Evolutionary conservation across 2,888 invertebrate genomes (phyloP), one percentile per base, ranked within the genome.

Genomic region (Parnassius apollo): DNA sequence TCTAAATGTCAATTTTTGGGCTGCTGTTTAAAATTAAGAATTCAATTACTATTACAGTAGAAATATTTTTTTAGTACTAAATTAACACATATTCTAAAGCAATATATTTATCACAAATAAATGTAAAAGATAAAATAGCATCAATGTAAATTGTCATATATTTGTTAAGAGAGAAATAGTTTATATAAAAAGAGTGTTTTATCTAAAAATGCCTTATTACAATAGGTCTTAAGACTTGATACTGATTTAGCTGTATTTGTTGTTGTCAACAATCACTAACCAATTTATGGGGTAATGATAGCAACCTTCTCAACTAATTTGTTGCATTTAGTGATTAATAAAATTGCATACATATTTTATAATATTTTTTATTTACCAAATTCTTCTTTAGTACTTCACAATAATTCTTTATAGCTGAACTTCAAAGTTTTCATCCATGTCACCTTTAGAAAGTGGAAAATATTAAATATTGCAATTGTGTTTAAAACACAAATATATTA

Each of bases 301-400:
- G 77, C 88, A 86, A 88, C 87, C 83, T 75, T 59, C 75, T 84
- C 83, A 86, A 85, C 82, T 90, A 86, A 89, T 90, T 87, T 90
- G 91, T 91, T 91, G 91, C 91, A 91, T 91, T 91, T 91, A 91
- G 91, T 86, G 86, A 88, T 80, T 85, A 90, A 89, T 89, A 88
- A 90, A 91, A 89, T 90, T 91, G 89, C 91, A 91, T 91, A 91
- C 90, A 81, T 91, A 91, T 90, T 90, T 91, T 88, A 78, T 74
- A 65, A 65, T 62, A 71, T 76, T 68, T 79, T 83, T 81, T 75
- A 76, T 71, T 78, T 67, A 63, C 42, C 50, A 57, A 22, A 56
- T 62, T 51, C 62, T 44, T 58, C 10, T 52, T 68, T 10, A 56
- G n/a, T 42, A 50, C n/a, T 46, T 51, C 61, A 58, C 49, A 63